Base-by-base conservation (phyloP, 2,888 invertebrate species). In the Pseudococcus jackbeardsleyi region DNA sequence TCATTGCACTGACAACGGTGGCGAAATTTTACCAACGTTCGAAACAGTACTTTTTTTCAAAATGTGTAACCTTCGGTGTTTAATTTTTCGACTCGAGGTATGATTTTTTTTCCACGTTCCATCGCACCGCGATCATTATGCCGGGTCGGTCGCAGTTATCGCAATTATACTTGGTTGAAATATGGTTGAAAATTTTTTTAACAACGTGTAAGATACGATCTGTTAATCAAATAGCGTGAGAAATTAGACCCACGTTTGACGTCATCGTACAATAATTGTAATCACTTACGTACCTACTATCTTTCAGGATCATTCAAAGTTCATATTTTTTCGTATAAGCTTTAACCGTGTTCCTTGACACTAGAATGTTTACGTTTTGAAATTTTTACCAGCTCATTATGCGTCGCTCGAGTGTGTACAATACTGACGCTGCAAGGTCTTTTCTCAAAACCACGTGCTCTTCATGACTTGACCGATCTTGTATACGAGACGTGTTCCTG, bases 221-320 rank as follows among this genome's bases (percentile, higher is more conserved):
- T 59, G 26, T 6, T 59, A 19, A 59, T 59, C 68, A 72, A 26
- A 72, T 72, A 72, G 68, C 68, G 68, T 72, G 68, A 72, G 68
- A 72, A 72, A 33, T 72, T 54, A 46, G 8, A 46, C 59, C 64
- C 7, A 64, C 19, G 0, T 2, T 22, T 72, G 68, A 72, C 68
- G 68, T 72, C 68, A 72, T 72, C 19, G 19, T 19, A 59, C 19
- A 19, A 50, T 50, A 15, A 19, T 72, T 15, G 26, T 72, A 26
- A 72, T 72, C 68, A 72, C 33, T 72, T 72, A 72, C 68, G 68
- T 33, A 72, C 68, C 33, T 33, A 72, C 33, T 19, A 72, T 72
- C 26, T 72, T 26, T 26, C 33, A 72, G 68, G 22, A 72, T 26
- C 68, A 72, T 72, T 26, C 33, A 72, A 72, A 72, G 68, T 33